These are phyloP conservation scores for Grus americana DNA, from an alignment of 2,113 vertebrate species.

Conservation along the genomic window DNA sequence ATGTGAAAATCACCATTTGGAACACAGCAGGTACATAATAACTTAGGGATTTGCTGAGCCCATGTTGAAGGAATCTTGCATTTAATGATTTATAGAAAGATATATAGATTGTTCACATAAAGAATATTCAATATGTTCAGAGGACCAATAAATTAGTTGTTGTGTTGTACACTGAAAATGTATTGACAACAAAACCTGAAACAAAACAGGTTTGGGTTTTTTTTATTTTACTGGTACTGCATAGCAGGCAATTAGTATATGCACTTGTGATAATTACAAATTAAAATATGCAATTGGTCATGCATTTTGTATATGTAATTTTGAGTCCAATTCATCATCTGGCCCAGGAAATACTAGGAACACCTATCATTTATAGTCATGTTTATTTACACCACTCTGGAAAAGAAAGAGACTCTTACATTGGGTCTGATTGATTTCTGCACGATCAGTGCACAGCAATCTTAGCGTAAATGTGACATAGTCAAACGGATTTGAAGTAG, in stretches of 20 bases:
- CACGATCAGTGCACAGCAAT: background rate
- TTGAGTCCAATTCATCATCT: background rate
- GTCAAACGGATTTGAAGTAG: background rate
- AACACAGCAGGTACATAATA: background rate
- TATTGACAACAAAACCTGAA: background rate
- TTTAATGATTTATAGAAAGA: background rate
- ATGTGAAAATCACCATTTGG: background rate
- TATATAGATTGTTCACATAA: background rate
- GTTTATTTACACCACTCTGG: background rate
- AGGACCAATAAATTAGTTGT: background rate
- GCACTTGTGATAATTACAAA: background rate
- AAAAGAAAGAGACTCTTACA: background rate
- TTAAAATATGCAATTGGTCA: background rate
- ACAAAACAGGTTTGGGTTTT: background rate
- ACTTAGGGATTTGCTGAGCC: background rate
- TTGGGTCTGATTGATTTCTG: background rate
- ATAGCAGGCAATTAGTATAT: slow-evolving; percentile 2
- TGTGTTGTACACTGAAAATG: background rate
- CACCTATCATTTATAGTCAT: background rate
- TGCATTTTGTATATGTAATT: slow-evolving; percentile 10
- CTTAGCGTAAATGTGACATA: background rate
- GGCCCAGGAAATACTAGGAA: background rate
- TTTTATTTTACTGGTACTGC: background rate
- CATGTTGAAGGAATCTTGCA: background rate
- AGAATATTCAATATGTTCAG: background rate